A percentile compares a stretch with the other conserved stretches of the same genome.
Conservation (phyloP, 1,140 invertebrate species). For the Bradynema listronoti region DNA sequence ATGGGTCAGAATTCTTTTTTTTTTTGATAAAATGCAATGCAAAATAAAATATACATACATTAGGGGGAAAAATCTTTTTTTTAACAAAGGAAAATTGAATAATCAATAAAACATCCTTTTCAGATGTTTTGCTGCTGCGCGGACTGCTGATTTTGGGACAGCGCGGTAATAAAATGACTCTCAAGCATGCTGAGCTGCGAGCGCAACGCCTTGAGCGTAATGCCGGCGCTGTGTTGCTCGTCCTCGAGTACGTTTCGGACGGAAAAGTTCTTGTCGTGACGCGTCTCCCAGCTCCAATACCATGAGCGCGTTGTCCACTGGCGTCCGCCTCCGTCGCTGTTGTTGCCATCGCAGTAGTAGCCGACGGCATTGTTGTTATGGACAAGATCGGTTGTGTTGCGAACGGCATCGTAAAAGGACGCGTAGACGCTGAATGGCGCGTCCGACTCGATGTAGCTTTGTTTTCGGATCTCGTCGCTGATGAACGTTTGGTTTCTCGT, state of each 20-base stretch:
- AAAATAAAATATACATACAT: too few relatives aligned
- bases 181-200: too few relatives aligned
- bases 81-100: too few relatives aligned
- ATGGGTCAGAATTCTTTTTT: too few relatives aligned
- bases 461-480: constrained; percentile 2
- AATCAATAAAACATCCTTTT: too few relatives aligned
- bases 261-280: background rate
- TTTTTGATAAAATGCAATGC: too few relatives aligned
- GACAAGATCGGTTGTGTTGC: too few relatives aligned
- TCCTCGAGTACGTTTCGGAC: constrained; percentile 5
- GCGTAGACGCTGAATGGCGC: background rate
- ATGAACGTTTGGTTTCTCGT: constrained; percentile 7
- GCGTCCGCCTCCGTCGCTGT: background rate
- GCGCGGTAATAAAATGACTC: too few relatives aligned
- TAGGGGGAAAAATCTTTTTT: too few relatives aligned
- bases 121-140: too few relatives aligned
- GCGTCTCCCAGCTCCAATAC: constrained; percentile 2
- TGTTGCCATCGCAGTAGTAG: background rate
- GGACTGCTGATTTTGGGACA: too few relatives aligned
- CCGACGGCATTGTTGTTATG: too few relatives aligned
- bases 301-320: background rate
- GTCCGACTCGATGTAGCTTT: background rate
- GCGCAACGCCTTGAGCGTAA: constrained; percentile 1
- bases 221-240: background rate
- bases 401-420: constrained; percentile 11